Base-by-base conservation (phyloP, 2,113 vertebrate species). In the Ptychochromis oligacanthus region DNA sequence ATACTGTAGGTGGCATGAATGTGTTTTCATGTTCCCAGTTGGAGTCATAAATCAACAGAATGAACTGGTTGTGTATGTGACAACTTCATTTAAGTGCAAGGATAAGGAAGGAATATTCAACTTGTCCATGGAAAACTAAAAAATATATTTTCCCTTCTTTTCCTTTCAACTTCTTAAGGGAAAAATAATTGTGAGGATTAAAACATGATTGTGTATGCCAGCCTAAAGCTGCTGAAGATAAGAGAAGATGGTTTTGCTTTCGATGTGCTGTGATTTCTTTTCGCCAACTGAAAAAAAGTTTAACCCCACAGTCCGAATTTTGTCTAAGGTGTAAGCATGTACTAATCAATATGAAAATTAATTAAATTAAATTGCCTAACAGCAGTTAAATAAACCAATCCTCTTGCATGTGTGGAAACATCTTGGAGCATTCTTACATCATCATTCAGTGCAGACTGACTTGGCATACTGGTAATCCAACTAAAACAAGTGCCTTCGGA, bases 401-500 rank as follows among this genome's bases (percentile, higher is more conserved):
- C 14, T 13, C 28, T 49, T 31, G 17, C 10, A 54, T 54, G 31
- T 72, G 26, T 14, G 6, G 31, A 70, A 70, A 28, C 43, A 70
- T 31, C 26, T 24, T 20, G 10, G 43, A 15, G 5, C 6, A 72
- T 72, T 52, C 26, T 72, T 52, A 31, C 17, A n/a, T 72, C 28
- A 52, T 52, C 43, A 52, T 9, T 79, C 22, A 40, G 11, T 34
- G n/a, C 1, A 7, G 8, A 40, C 54, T 18, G 31, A 28, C 31
- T 64, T 20, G 13, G 64, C 24, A 22, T 34, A 9, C 36, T 58
- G 5, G 34, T 56, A 5, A 22, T 57, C 52, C 24, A 58, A 70
- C 59, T 81, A 15, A 78, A 83, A 85, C 67, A 82, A 65, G 67
- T 34, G 36, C 36, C 38, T 57, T 65, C 31, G 40, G 36, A 26